Evolutionary conservation across 2,888 invertebrate genomes (phyloP), one percentile per base, ranked within the genome.

Genomic region (Ectemnius cavifrons): DNA sequence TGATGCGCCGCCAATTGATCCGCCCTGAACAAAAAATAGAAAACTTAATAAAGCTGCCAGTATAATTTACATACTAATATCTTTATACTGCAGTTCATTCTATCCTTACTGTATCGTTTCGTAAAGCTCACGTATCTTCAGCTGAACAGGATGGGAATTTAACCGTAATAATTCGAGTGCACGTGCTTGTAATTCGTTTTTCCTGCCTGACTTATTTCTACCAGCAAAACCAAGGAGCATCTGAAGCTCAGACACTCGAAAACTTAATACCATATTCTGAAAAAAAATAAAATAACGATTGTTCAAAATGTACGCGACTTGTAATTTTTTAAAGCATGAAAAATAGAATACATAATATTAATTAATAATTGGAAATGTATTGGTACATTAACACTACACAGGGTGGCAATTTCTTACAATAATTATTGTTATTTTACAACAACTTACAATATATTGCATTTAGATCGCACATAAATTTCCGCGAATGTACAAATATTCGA

Each of bases 181-280:
- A 86, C 96, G 93, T 75, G 93, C 92, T 91, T 96, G 95, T 71
- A 97, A 92, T 91, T 97, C 96, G 86, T 93, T 93, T 92, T 97
- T 97, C 88, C 96, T 92, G 78, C 96, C 97, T 85, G 94, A 94
- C 91, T 95, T 95, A 88, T 95, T 95, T 90, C 94, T 93, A 83
- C 96, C 96, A 84, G 96, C 95, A 92, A 94, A 96, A 87, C 95
- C 95, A 89, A 97, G 93, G 89, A 97, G 92, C 92, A 94, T 94
- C 92, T 96, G 96, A 89, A 97, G 94, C 91, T 96, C 97, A 90
- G 95, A 95, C 85, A 96, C 96, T 87, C 97, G 94, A 92, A 97
- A 96, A 89, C 93, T 93, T 91, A 94, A 91, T 88, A 93, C 91
- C 91, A 91, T 91, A 91, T 88, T 91, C 91, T 91, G 88, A 27